Percentiles rank a stretch among this genome's conserved stretches.
Conservation (phyloP, 2,797 vertebrate genomes). For the Coendou prehensilis region DNA sequence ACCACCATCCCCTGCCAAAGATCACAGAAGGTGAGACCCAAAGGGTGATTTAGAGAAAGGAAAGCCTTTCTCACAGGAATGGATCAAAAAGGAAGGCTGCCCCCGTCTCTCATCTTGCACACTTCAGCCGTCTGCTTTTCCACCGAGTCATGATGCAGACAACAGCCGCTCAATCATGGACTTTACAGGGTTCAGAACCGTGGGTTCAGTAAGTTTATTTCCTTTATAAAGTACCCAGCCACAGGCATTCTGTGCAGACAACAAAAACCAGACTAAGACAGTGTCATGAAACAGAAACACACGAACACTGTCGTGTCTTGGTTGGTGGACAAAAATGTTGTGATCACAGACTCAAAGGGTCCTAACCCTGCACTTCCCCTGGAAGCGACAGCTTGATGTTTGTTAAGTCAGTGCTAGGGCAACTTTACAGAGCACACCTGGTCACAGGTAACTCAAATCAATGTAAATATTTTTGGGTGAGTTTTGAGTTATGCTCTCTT, state of each 20-base stretch:
- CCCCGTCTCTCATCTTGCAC: not conserved
- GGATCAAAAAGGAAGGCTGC: not conserved
- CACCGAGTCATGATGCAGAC: not conserved
- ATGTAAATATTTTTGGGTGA: not conserved
- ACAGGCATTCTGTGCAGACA: not conserved
- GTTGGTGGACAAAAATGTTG: not conserved
- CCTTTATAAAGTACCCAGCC: not conserved
- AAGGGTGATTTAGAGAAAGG: not conserved
- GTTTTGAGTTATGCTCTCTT: not conserved
- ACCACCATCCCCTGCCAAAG: not conserved
- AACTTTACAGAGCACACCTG: not conserved
- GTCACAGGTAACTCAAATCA: not conserved
- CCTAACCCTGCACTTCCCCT: not conserved
- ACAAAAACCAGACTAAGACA: not conserved
- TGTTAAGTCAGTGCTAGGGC: not conserved
- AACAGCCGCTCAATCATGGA: not conserved
- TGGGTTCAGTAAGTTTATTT: not conserved
- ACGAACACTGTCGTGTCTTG: not conserved
- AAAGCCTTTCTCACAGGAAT: not conserved
- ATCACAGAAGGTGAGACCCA: not conserved
- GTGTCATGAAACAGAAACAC: not conserved
- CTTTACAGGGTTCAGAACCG: not conserved
- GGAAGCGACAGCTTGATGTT: not conserved
- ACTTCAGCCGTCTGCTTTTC: not conserved
- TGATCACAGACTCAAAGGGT: not conserved